Base-by-base conservation (phyloP, 2,888 invertebrate species). In the Lithophane ornitopus region DNA sequence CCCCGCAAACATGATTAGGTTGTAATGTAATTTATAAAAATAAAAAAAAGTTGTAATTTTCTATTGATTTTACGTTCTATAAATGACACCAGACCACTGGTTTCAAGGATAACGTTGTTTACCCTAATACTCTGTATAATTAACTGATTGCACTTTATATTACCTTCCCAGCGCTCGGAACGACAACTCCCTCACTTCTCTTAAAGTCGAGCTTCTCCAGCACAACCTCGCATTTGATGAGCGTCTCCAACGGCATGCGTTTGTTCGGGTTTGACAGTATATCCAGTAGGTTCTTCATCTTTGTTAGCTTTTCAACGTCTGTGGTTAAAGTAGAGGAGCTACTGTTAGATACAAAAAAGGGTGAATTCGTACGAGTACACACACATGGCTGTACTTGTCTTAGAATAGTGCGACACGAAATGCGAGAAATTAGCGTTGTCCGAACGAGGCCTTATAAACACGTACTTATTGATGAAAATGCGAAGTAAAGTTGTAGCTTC, bases 211-310 rank as follows among this genome's bases (percentile, higher is more conserved):
- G 95, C 92, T 98, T 99, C 93, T 99, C 99, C 74, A 99, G 94
- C 6, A 99, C 99, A 74, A 98, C 98, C 94, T 99, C 99, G 93
- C 99, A 99, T 93, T 99, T 99, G 62, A 98, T 96, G 22, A 99
- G 95, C 0, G 99, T 99, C 89, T 99, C 98, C 90, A 99, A 95
- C 0, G 99, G 98, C 97, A 98, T 98, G 78, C 99, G 97, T 94
- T 99, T 98, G 86, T 97, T 97, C 0, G 99, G 99, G 94, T 99
- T 99, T 0, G 98, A 98, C 22, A 99, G 95, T 82, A 99, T 99
- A 91, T 99, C 99, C 46, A 99, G 94, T 0, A 99, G 96, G 88
- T 99, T 99, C 94, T 99, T 99, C 99, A 99, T 99, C 95, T 99
- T 99, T 73, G 98, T 98, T 89, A 98, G 96, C 92, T 99, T 99